Evolutionary conservation across 2,797 vertebrate genomes (phyloP).

Genomic region (Mus spretus): DNA sequence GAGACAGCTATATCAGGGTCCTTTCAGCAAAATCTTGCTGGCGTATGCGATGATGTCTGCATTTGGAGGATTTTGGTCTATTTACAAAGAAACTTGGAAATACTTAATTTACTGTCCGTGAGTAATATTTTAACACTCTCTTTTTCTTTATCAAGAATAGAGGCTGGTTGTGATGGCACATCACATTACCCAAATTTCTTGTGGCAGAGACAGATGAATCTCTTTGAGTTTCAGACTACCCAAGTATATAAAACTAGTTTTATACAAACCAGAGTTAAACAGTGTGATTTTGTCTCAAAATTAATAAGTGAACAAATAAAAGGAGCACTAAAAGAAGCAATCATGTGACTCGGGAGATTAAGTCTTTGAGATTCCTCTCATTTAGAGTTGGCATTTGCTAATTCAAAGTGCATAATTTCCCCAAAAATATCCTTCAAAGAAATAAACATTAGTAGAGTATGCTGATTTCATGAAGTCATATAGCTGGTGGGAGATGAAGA

Average conservation of each 20-base stretch:
- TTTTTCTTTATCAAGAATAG: not conserved
- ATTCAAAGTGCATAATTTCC: not conserved
- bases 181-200: not conserved
- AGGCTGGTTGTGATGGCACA: not conserved
- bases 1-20: no score
- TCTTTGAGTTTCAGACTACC: no score
- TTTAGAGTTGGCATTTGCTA: not conserved
- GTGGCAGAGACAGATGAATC: no score
- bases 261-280: no score
- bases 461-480: not conserved
- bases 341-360: not conserved
- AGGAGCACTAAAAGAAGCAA: not conserved
- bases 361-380: not conserved
- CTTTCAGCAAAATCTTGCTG: no score
- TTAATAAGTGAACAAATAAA: not conserved
- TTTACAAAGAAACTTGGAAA: not conserved
- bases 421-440: not conserved
- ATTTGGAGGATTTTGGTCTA: not conserved
- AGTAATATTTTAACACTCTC: not conserved
- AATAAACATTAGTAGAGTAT: not conserved
- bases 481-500: not conserved
- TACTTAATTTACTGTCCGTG: not conserved
- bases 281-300: not conserved
- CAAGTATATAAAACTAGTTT: no score
- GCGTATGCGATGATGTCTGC: no score